Evolutionary conservation across 1,140 invertebrate genomes (phyloP), one percentile per base, ranked within the genome.

Genomic region (Drosophila pseudoobscura): DNA sequence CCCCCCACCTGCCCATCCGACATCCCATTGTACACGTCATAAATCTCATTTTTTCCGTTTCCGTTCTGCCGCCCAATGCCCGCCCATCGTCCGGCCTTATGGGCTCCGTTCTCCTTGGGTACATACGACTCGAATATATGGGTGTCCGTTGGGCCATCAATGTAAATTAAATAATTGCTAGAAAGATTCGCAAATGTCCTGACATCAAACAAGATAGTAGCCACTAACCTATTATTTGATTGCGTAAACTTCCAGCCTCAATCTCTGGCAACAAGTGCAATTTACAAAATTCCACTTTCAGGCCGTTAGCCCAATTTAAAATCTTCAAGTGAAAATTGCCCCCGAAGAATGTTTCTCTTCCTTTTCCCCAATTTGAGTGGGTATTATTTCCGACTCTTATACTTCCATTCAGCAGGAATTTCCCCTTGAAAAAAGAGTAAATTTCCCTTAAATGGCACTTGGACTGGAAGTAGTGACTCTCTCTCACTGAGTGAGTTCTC

Each of bases 41-140:
- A 87, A 87, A 87, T 87, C 83, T 87, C 83, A 83, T 87, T 87
- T 87, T 70, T 87, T 88, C 83, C 83, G 83, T 64, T 87, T 87
- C 83, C 83, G 83, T 73, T 71, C 43, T 46, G 55, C 49, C 62
- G 66, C 71, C 63, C 80, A 87, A 46, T 78, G 82, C 51, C 62
- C 69, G 41, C 50, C 29, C 39, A 17, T 43, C 55, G 29, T 43
- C n/a, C 17, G 17, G 20, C n/a, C 15, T 31, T 59, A 51, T 53
- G 3, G 13, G n/a, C 3, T 17, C 15, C 46, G 47, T 55, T 51
- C 54, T 56, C 35, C 65, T 56, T 61, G 54, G 41, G 44, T 24
- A 44, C 41, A 29, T 39, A 51, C 39, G 20, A 62, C 22, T 24
- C 26, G 24, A 45, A 63, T 41, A 52, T 39, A 39, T 11, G 22